These are phyloP conservation scores for Corvus hawaiiensis DNA, from an alignment of 2,113 vertebrate species.

Conservation along the genomic window DNA sequence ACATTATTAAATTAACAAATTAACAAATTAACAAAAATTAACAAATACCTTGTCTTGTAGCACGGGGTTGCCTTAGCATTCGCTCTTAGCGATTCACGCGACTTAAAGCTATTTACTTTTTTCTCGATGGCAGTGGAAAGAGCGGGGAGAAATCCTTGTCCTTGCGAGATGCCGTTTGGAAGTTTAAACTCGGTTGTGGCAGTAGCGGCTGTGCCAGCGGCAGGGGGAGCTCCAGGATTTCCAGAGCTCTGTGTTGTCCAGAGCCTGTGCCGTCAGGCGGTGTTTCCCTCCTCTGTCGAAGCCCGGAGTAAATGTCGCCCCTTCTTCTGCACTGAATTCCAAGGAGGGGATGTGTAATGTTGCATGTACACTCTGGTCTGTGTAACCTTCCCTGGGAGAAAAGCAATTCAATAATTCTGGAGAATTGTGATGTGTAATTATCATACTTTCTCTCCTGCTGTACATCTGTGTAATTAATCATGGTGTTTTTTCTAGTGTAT, in stretches of 20 bases:
- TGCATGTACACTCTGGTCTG: neutral
- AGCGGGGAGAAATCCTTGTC: neutral
- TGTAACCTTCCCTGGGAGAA: neutral
- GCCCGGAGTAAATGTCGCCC: neutral
- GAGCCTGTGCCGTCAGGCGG: neutral
- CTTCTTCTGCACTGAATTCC: neutral
- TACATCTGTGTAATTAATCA: too few species aligned
- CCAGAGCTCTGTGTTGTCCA: neutral
- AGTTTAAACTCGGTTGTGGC: fast-evolving
- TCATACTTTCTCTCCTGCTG: neutral
- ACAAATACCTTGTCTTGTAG: neutral
- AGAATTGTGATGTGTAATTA: neutral
- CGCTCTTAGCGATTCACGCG: fast-evolving
- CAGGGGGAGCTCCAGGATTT: constrained; percentile 62
- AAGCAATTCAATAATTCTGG: fast-evolving
- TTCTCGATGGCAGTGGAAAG: neutral
- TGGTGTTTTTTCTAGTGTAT: neutral
- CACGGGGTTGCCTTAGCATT: neutral
- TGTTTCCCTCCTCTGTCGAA: neutral
- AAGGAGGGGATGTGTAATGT: fast-evolving
- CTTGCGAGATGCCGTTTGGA: fast-evolving
- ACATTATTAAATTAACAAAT: neutral
- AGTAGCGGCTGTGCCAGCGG: neutral
- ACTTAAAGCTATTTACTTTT: neutral
- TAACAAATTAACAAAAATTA: too few species aligned